These are phyloP conservation scores for Ferdinandea cuprea DNA, from an alignment of 2,888 invertebrate species.

Conservation along the genomic window DNA sequence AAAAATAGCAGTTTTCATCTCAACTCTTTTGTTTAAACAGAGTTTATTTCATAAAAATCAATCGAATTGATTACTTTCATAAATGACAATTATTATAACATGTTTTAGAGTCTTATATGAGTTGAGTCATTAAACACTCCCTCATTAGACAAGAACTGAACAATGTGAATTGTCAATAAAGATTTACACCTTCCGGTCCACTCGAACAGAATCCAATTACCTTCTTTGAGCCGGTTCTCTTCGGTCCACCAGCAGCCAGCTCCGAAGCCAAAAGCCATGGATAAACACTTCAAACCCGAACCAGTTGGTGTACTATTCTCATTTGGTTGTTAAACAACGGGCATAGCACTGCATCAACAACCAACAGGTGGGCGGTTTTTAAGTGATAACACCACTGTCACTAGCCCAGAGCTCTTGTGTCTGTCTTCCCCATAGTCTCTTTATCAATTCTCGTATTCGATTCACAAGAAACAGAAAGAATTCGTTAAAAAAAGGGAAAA, in stretches of 20 bases:
- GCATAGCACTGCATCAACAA: constrained; percentile 18
- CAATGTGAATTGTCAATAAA: neutral
- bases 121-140: too few relatives aligned
- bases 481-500: constrained; percentile 11
- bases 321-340: constrained; percentile 14
- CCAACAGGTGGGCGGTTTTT: constrained; percentile 43
- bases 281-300: constrained; percentile 9
- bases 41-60: too few relatives aligned
- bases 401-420: constrained; percentile 41
- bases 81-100: too few relatives aligned
- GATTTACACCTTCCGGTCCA: constrained; percentile 19
- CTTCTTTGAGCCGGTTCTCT: neutral
- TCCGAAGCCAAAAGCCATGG: too few relatives aligned
- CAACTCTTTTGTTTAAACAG: too few relatives aligned
- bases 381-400: constrained; percentile 59
- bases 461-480: constrained; percentile 53
- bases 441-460: constrained; percentile 48
- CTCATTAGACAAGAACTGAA: too few relatives aligned
- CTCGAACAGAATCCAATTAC: constrained; percentile 3
- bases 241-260: constrained; percentile 5
- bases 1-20: too few relatives aligned
- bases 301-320: constrained; percentile 12
- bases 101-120: too few relatives aligned
- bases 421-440: constrained; percentile 23
- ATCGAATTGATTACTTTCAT: too few relatives aligned